phyloP scores from a whole-genome alignment of 2,797 vertebrate genomes.

The Coreius guichenoti region DNA sequence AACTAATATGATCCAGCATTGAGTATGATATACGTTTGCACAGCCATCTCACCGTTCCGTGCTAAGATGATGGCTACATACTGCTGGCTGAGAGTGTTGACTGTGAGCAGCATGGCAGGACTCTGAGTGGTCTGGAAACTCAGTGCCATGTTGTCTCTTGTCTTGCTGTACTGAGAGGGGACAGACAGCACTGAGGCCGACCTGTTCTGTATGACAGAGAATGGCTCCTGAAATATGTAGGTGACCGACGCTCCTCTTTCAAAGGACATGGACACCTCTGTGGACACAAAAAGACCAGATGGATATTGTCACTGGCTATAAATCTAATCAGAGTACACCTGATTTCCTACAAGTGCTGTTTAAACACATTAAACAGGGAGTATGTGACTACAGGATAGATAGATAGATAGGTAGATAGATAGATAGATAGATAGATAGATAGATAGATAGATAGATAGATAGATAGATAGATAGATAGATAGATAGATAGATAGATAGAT shows the following conservation, averaged over 20 bases:
- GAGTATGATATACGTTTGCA: not conserved
- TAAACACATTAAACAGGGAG: not conserved
- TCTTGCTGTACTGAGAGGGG: slow-evolving; percentile 80
- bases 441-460: too few species aligned
- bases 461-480: too few species aligned
- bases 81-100: slow-evolving; percentile 89
- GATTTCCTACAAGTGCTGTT: not conserved
- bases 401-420: too few species aligned
- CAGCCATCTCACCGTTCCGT: slow-evolving; percentile 83
- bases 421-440: too few species aligned
- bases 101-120: slow-evolving; percentile 89
- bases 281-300: slow-evolving; percentile 48
- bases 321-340: not conserved
- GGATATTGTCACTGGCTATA: not conserved
- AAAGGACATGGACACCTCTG: slow-evolving; percentile 96
- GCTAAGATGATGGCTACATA: slow-evolving; percentile 90
- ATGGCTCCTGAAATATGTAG: slow-evolving; percentile 94
- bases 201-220: slow-evolving; percentile 90
- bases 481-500: too few species aligned
- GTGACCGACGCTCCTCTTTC: slow-evolving; percentile 89
- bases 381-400: too few species aligned
- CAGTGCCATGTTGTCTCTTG: slow-evolving; percentile 89
- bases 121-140: slow-evolving; percentile 89
- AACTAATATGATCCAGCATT: slow-evolving; percentile 21
- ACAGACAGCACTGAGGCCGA: slow-evolving; percentile 84